phyloP scores from a whole-genome alignment of 2,113 vertebrate species.

The Passer domesticus region DNA sequence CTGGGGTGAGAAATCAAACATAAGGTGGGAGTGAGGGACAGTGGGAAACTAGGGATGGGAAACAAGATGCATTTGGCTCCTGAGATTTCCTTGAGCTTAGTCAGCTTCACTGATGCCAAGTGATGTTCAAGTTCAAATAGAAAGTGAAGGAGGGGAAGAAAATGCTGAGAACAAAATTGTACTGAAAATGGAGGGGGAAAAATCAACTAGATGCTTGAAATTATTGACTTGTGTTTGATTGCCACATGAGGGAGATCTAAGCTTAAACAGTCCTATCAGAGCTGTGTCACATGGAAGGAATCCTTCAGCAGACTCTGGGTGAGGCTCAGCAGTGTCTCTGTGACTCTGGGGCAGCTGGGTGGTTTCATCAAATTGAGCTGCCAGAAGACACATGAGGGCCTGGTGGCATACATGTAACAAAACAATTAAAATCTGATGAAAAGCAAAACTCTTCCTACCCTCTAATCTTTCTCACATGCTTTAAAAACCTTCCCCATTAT shows the following conservation, averaged over 20 bases:
- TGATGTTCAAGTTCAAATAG: neutral
- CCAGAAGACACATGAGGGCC: neutral
- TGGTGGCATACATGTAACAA: neutral
- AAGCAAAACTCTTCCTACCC: neutral
- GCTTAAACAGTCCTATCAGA: neutral
- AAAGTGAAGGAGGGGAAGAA: neutral
- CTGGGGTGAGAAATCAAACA: neutral
- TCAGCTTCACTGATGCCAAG: neutral
- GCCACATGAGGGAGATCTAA: slow-evolving; percentile 29
- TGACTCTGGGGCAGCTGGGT: neutral
- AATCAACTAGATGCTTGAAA: neutral
- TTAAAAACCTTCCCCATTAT: neutral
- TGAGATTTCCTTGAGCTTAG: neutral
- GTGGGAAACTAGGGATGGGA: neutral
- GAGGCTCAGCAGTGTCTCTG: neutral
- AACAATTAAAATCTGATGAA: neutral
- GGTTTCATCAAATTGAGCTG: neutral
- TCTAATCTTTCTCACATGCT: neutral
- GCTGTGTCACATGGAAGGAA: neutral
- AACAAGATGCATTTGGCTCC: neutral
- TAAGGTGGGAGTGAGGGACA: neutral
- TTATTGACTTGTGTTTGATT: neutral
- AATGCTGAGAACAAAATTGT: neutral
- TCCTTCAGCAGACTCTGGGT: neutral
- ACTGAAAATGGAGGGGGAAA: neutral